Evolutionary conservation across 2,113 vertebrate species (phyloP).

Genomic region (Semicossyphus pulcher): DNA sequence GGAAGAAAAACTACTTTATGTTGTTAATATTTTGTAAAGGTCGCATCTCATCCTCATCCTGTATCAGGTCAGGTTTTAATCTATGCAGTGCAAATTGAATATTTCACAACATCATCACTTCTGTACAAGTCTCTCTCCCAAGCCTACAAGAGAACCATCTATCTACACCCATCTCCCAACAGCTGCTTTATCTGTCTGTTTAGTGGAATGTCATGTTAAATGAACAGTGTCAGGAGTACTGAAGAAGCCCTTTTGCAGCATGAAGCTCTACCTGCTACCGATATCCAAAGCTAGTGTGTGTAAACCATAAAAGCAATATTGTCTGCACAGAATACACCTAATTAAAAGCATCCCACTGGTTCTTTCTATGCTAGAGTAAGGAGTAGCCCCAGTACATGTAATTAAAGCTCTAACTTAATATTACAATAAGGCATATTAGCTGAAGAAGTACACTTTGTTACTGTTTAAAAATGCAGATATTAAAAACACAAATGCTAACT

Average conservation of each 20-base stretch:
- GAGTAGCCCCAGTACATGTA: not conserved
- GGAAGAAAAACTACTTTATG: slow-evolving; percentile 8
- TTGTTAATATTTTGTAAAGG: slow-evolving; percentile 32
- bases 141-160: slow-evolving; percentile 1
- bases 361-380: slow-evolving; percentile 20
- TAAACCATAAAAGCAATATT: slow-evolving; percentile 37
- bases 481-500: too few relatives aligned
- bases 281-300: slow-evolving; percentile 12
- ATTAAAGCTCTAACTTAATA: slow-evolving; percentile 20
- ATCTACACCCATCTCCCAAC: slow-evolving; percentile 11
- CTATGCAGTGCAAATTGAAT: slow-evolving; percentile 71
- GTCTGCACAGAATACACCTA: slow-evolving; percentile 21
- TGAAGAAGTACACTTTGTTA: slow-evolving; percentile 19
- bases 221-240: slow-evolving; percentile 8
- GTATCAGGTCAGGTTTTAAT: slow-evolving; percentile 24
- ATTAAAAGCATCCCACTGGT: not conserved
- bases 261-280: slow-evolving; percentile 14
- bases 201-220: slow-evolving; percentile 70
- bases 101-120: slow-evolving; percentile 57
- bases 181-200: slow-evolving; percentile 3
- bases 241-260: slow-evolving; percentile 25
- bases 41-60: not conserved
- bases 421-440: slow-evolving; percentile 30
- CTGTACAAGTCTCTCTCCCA: slow-evolving; percentile 60
- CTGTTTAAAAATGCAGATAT: slow-evolving; percentile 51